Evolutionary conservation across 2,113 vertebrate species (phyloP).

Genomic region (Ochotona princeps): DNA sequence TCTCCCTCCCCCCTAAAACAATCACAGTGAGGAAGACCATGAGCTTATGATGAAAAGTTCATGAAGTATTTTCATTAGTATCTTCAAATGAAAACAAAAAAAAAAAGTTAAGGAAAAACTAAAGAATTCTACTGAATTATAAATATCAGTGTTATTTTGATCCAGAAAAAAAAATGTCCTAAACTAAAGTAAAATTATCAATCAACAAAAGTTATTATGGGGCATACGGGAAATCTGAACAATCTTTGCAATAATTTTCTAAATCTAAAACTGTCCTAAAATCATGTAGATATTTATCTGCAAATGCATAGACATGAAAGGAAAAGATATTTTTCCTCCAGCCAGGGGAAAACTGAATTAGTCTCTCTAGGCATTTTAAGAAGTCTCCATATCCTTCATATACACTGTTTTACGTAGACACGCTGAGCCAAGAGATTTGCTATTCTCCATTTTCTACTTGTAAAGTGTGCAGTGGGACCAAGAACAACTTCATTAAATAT

Average conservation of each 20-base stretch:
- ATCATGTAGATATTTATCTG: neutral
- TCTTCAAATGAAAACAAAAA: neutral
- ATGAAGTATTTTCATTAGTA: neutral
- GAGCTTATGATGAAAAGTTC: neutral
- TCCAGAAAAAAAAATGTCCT: neutral
- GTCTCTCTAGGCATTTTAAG: neutral
- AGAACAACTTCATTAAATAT: neutral
- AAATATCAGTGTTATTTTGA: neutral
- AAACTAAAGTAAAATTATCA: neutral
- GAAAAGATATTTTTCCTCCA: neutral
- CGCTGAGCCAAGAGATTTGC: neutral
- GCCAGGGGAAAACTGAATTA: neutral
- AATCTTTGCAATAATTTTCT: neutral
- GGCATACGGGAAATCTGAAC: neutral
- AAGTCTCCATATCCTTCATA: neutral
- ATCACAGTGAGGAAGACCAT: neutral
- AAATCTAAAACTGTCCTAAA: neutral
- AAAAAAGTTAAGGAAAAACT: neutral
- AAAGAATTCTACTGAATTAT: neutral
- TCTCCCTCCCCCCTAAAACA: neutral
- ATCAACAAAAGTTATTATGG: neutral
- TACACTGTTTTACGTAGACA: neutral
- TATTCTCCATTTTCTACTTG: slow-evolving; percentile 6
- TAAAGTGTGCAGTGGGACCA: neutral
- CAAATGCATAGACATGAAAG: neutral